Conservation (phyloP, 1,140 invertebrate species). For the Eriocheir sinensis region DNA sequence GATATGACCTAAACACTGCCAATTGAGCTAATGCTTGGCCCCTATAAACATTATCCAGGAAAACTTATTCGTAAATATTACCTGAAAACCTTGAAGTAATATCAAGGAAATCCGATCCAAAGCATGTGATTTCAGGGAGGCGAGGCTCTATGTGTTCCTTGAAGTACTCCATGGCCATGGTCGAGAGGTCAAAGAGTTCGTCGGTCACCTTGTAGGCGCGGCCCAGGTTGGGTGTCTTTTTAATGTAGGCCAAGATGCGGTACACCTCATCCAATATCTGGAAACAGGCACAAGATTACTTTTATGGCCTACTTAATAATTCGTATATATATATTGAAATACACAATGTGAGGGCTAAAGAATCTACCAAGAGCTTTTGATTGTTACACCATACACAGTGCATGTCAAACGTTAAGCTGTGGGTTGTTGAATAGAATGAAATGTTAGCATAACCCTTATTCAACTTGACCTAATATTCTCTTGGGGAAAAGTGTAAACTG, state of each 20-base stretch:
- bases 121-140: conserved; percentile 92
- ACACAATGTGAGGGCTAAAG: too few species aligned
- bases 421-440: background rate
- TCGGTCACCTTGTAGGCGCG: conserved; percentile 94
- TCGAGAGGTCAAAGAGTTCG: conserved; percentile 94
- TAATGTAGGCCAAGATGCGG: conserved; percentile 91
- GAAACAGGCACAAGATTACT: background rate
- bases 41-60: too few species aligned
- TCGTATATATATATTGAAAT: too few species aligned
- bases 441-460: background rate
- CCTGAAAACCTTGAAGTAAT: conserved; percentile 81
- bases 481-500: background rate
- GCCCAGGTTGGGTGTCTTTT: conserved; percentile 88
- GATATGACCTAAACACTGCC: background rate
- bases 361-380: too few species aligned
- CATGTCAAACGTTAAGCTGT: too few species aligned
- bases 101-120: conserved; percentile 91
- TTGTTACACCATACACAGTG: too few species aligned
- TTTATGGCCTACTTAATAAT: too few species aligned
- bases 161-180: conserved; percentile 96
- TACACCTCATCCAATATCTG: conserved; percentile 89
- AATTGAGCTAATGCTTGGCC: too few species aligned
- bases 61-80: conserved; percentile 1
- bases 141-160: conserved; percentile 94
- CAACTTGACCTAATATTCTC: background rate